Base-by-base conservation (phyloP, 2,888 invertebrate species). In the Netelia fuscicornis region DNA sequence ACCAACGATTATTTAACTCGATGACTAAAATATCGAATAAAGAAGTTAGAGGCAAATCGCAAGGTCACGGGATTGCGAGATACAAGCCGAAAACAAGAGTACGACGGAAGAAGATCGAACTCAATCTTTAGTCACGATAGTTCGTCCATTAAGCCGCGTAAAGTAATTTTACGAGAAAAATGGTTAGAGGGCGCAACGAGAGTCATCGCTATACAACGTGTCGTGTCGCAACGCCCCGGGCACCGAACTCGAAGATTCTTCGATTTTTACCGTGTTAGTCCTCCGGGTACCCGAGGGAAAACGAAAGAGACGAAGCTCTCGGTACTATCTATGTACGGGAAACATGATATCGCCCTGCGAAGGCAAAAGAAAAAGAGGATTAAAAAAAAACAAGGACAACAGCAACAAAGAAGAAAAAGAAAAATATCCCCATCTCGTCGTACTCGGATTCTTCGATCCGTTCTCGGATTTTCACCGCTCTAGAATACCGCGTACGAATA, bases 241-340 rank as follows among this genome's bases (percentile, higher is more conserved):
- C 52, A n/a, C 60, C 17, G 58, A 54, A 20, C 10, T 37, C 6
- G 30, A 65, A 54, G 37, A 20, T 44, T 76, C 23, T 17, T 52
- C 62, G 72, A 74, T 44, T 62, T 62, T 62, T 62, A 52, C 30
- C 25, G 52, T 25, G 62, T 74, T 67, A 71, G 54, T 74, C 13
- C 58, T 60, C 20, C 48, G 42, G 20, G 20, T 67, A 65, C 60
- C 42, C 68, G 25, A 67, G 72, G 67, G 56, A 67, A 23, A 60
- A 44, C 23, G 58, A 44, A 72, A 60, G 64, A 20, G 72, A 60
- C 60, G 44, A 52, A n/a, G 30, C 13, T 30, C 64, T 64, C 64
- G 64, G 58, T 9, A 9, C 58, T 58, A 20, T 48, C 48, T 58
- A 58, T 20, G 17, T 58, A 58, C 9, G 10, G 23, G 13, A 37